Evolutionary conservation across 2,888 invertebrate genomes (phyloP).

Genomic region (Cartodere bifasciata): DNA sequence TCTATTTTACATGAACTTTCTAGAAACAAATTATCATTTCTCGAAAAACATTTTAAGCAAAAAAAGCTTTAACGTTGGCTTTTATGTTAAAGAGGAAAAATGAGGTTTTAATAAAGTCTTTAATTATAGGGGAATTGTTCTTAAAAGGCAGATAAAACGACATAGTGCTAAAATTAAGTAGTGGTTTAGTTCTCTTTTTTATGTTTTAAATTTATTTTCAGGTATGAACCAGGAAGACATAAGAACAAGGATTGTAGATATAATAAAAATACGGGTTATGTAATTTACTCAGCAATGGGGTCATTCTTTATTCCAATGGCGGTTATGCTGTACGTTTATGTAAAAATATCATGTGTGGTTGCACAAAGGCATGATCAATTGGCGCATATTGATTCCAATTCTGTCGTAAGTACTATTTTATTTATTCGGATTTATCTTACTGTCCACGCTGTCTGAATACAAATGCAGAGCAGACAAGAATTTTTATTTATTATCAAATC

Average conservation of each 20-base stretch:
- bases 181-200: not conserved
- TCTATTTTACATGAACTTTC: too few relatives aligned
- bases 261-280: conserved; percentile 88
- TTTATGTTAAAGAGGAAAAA: too few relatives aligned
- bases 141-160: too few relatives aligned
- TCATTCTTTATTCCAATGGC: conserved; percentile 93
- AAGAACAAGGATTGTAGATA: conserved; percentile 64
- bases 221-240: conserved; percentile 62
- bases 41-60: too few relatives aligned
- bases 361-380: conserved; percentile 67
- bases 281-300: conserved; percentile 89
- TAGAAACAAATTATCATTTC: too few relatives aligned
- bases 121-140: too few relatives aligned
- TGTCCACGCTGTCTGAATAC: not conserved
- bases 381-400: conserved; percentile 43
- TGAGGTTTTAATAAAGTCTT: too few relatives aligned
- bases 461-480: not conserved
- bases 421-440: not conserved
- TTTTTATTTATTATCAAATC: too few relatives aligned
- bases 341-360: conserved; percentile 74
- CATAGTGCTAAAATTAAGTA: too few relatives aligned
- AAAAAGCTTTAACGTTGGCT: too few relatives aligned
- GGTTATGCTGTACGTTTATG: conserved; percentile 92
- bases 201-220: conserved; percentile 23
- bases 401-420: conserved; percentile 25